Evolutionary conservation across 2,888 invertebrate genomes (phyloP), one percentile per base, ranked within the genome.

Genomic region (Macroteleia sp.): DNA sequence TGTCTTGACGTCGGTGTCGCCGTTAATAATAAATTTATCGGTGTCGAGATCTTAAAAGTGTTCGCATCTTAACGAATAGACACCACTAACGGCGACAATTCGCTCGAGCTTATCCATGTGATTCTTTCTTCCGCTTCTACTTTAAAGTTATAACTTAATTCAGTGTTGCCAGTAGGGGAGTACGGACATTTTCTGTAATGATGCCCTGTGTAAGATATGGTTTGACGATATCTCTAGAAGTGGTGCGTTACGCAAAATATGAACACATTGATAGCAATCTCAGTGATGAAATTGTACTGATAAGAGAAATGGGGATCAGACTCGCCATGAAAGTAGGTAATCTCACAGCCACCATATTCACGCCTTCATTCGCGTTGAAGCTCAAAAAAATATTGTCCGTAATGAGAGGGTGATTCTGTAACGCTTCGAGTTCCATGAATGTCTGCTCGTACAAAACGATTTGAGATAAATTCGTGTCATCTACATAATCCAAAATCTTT

Each of bases 141-240:
- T 82, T 82, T 82, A 80, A 78, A 85, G 77, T 88, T 89, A 89
- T 87, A 86, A 85, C 89, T 89, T 87, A 88, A 89, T 89, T 86
- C 83, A 66, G 77, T 61, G 86, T 85, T 84, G 69, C 77, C 54
- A 75, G 77, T 69, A 80, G 64, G 82, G 82, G 67, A 81, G 81
- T 82, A 79, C 79, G 71, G 78, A 81, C 79, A 79, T 79, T 76
- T 79, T 62, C 66, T 71, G 70, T 85, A 85, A 87, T 85, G 81
- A 86, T 77, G 78, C 71, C 20, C 77, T 77, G 69, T 59, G 66
- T 57, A 19, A 69, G 81, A 81, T 82, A 74, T 79, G 71, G 66
- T 57, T 79, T 70, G 42, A 57, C 36, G 70, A 74, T 73, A 54
- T 59, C 44, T 69, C 48, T 70, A 28, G 48, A 19, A 57, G 44